These are phyloP conservation scores for Circaetus cinerascens DNA, from an alignment of 2,113 vertebrate genomes.

Conservation along the genomic window DNA sequence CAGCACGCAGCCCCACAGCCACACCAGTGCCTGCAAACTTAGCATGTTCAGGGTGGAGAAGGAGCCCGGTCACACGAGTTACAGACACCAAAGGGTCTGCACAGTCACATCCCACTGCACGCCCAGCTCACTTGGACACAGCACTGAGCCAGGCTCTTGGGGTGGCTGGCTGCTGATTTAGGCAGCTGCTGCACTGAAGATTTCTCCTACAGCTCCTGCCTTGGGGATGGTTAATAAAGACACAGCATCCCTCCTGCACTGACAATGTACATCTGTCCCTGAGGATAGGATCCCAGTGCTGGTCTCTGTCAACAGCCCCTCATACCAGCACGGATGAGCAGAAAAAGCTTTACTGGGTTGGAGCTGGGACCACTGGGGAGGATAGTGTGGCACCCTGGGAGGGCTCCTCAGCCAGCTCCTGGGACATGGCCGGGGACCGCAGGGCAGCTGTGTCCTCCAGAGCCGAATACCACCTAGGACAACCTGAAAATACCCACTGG, in stretches of 20 bases:
- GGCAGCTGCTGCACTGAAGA: not conserved
- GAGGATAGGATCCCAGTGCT: too few species aligned
- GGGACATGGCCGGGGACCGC: not conserved
- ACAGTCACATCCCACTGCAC: accelerated
- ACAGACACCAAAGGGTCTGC: not conserved
- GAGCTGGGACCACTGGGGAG: not conserved
- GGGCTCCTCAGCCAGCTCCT: not conserved
- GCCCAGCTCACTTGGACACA: not conserved
- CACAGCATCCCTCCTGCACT: not conserved
- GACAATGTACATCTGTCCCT: not conserved
- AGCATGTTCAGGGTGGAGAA: not conserved
- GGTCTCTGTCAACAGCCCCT: not conserved
- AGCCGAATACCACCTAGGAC: too few species aligned
- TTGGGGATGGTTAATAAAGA: not conserved
- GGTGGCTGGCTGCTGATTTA: not conserved
- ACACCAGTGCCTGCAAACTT: not conserved
- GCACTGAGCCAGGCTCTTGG: not conserved
- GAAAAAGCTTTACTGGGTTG: not conserved
- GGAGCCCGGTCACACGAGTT: not conserved
- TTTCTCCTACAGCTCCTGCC: not conserved
- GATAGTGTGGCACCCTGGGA: not conserved
- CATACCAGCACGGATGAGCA: too few species aligned
- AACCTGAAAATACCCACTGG: too few species aligned
- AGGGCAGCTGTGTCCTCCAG: not conserved
- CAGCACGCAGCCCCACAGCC: not conserved